These are phyloP conservation scores for Capreolus pygargus DNA, from an alignment of 2,113 vertebrate species.

Conservation along the genomic window DNA sequence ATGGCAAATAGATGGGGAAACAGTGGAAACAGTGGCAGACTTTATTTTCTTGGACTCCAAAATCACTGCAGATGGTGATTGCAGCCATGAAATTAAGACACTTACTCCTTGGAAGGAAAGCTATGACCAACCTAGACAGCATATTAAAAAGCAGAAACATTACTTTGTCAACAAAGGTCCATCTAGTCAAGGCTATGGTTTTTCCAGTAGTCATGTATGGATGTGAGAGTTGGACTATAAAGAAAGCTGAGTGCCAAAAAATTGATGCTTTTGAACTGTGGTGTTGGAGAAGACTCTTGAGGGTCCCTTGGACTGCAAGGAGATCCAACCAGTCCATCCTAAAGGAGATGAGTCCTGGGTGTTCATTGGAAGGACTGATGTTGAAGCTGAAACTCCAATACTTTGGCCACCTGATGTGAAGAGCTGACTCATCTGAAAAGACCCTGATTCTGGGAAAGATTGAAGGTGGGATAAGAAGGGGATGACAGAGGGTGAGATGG, in stretches of 20 bases:
- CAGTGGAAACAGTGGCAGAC: neutral
- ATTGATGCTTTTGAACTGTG: neutral
- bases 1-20: neutral
- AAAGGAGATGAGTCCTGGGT: neutral
- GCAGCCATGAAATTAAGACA: neutral
- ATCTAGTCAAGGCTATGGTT: neutral
- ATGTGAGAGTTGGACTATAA: neutral
- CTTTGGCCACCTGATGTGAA: neutral
- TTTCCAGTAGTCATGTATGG: neutral
- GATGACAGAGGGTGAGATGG: neutral
- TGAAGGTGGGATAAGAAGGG: neutral
- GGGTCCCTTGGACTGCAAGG: neutral
- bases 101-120: neutral
- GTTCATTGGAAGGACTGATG: neutral
- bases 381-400: neutral
- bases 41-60: neutral
- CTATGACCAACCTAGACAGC: neutral
- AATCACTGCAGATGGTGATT: neutral
- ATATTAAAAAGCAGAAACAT: neutral
- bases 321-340: neutral
- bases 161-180: neutral
- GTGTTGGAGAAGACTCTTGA: neutral
- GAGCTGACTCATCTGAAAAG: neutral
- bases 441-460: neutral
- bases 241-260: rapidly evolving